Evolutionary conservation across 2,113 vertebrate genomes (phyloP), one percentile per base, ranked within the genome.

Genomic region (Perca schrenkii): DNA sequence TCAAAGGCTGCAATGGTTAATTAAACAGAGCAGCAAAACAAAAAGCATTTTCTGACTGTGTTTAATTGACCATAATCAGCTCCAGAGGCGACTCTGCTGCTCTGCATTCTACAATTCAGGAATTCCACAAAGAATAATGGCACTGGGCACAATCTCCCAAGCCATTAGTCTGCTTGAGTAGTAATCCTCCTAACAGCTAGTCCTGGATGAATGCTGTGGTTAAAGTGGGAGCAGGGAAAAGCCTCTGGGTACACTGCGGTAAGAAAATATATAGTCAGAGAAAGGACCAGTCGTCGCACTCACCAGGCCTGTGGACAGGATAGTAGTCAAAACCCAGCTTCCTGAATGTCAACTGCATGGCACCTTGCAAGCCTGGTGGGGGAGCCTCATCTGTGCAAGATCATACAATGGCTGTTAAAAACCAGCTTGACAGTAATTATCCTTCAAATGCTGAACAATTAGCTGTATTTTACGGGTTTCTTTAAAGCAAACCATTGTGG

Each of bases 311-410:
- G 91, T 99, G 98, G 93, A 97, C 94, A 13, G 98, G 98, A 69
- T 99, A 99, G 92, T 97, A 99, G 92, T 99, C 98, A 77, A 98
- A 97, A 4, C 96, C 97, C 92, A 99, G 96, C 83, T 95, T 97
- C 88, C 94, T 96, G 87, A 99, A 97, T 16, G 98, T 99, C 80
- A 99, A 95, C 91, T 99, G 98, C 92, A 99, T 99, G 75, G 98
- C 97, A 58, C 98, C 98, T 17, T 97, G 98, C 64, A 95, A 93
- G 69, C 97, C 96, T 66, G 96, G 94, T 4, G 96, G 94, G 67
- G 96, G 92, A 85, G 94, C 80, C 57, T 96, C 87, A 36, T 96
- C 97, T 97, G 21, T 52, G 79, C 21, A 65, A 82, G 1, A 81
- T 65, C 40, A 79, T 50, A 86, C 46, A 34, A 80, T 15, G 73